Evolutionary conservation across 2,888 invertebrate genomes (phyloP), one percentile per base, ranked within the genome.

Genomic region (Uropetala carovei): DNA sequence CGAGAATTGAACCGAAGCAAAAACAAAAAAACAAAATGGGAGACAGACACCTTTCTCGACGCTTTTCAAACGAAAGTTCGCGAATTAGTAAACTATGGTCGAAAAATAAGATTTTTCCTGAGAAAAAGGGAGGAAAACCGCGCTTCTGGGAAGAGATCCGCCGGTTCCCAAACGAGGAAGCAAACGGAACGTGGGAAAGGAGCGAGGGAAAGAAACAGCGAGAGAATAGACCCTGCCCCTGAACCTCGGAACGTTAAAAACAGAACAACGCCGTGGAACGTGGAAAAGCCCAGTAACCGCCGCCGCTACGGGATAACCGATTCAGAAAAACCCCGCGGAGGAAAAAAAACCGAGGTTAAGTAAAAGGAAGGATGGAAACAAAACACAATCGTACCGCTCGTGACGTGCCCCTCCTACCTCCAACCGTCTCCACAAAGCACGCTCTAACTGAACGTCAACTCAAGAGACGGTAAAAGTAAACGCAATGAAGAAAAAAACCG

Each of bases 141-240:
- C 68, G 68, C 22, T 22, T 43, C 43, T 43, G 43, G 83, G 57
- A 83, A 83, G 60, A 11, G 59, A 27, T 60, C 8, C 86, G 30
- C 13, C 59, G 57, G 27, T 58, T 43, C 43, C 43, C 43, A 43
- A 43, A 43, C 43, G 43, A 43, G 3, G 43, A 43, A 43, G 43
- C 43, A 43, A 43, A 43, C 43, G 5, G 3, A n/a, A n/a, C n/a
- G n/a, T n/a, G n/a, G n/a, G n/a, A n/a, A n/a, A n/a, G n/a, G n/a
- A n/a, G n/a, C n/a, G n/a, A n/a, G n/a, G 5, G 43, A 43, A 5
- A 43, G 43, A 43, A 5, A 43, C 3, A 43, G 43, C 1, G 43
- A 43, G 43, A 18, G 14, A n/a, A 56, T 18, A 83, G 60, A 60
- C 60, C 86, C 60, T 86, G 86, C 60, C 86, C 86, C 27, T 86